Evolutionary conservation across 1,140 invertebrate species (phyloP).

Genomic region (Calosoma granatense): DNA sequence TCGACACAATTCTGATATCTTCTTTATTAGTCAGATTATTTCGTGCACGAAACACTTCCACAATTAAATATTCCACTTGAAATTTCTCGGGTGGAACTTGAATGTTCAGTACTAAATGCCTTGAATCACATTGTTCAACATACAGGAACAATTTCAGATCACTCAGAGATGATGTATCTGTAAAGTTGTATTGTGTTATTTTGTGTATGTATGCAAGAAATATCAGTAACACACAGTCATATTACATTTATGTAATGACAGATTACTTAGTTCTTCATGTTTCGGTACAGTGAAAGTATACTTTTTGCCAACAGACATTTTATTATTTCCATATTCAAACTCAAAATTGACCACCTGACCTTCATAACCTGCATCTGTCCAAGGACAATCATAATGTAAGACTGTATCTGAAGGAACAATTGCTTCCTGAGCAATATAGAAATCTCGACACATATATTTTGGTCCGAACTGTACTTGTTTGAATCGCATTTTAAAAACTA

Average conservation of each 20-base stretch:
- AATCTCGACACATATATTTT: neutral
- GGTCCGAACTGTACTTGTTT: neutral
- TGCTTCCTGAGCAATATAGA: neutral
- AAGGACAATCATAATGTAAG: neutral
- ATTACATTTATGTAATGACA: too few species aligned
- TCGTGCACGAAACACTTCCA: neutral
- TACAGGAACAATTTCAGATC: slow-evolving; percentile 3
- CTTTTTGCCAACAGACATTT: neutral
- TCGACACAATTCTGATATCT: slow-evolving; percentile 32
- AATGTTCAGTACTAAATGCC: slow-evolving; percentile 23
- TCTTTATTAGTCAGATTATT: slow-evolving; percentile 27
- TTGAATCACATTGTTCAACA: neutral
- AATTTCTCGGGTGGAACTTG: slow-evolving; percentile 26
- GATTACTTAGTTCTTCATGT: too few species aligned
- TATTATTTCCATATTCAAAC: neutral
- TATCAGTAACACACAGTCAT: too few species aligned
- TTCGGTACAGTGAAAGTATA: neutral
- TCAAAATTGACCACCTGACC: neutral
- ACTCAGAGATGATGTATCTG: too few species aligned
- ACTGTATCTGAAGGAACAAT: neutral
- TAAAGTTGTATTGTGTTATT: neutral
- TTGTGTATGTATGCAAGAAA: neutral
- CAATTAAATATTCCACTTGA: neutral
- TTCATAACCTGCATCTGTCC: neutral
- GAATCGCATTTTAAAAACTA: neutral